Conservation (phyloP, 2,797 vertebrate species). For the Nasua narica region DNA sequence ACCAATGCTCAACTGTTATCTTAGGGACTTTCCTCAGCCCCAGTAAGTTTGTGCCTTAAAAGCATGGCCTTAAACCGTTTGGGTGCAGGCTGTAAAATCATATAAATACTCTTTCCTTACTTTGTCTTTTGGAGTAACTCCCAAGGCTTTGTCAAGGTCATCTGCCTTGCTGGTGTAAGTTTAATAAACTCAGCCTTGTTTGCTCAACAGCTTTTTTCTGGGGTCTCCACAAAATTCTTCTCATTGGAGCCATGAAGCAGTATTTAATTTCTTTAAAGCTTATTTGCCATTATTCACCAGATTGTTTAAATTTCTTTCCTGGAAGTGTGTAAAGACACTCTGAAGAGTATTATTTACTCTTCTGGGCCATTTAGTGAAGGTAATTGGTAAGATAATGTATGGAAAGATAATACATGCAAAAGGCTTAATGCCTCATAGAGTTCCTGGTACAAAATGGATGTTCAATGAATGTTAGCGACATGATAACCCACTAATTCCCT, state of each 20-base stretch:
- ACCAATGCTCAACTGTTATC: not conserved
- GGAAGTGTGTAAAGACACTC: constrained; percentile 2
- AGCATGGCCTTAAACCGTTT: not conserved
- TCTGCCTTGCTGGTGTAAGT: not conserved
- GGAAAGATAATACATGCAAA: constrained; percentile 38
- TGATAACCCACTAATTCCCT: not conserved
- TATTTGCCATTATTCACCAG: constrained; percentile 10
- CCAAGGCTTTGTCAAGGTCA: not conserved
- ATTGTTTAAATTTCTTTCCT: constrained; percentile 40
- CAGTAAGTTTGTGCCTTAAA: not conserved
- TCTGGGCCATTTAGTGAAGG: constrained; percentile 11
- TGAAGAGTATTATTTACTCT: constrained; percentile 35
- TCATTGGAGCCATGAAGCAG: not conserved
- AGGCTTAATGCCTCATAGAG: not conserved
- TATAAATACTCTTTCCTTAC: not conserved
- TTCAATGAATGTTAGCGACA: not conserved
- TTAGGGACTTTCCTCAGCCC: not conserved
- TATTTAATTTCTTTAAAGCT: not conserved
- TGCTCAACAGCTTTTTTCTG: constrained; percentile 7
- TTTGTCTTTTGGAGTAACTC: not conserved
- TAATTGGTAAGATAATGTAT: constrained; percentile 25
- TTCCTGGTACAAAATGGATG: not conserved
- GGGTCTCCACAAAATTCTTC: not conserved
- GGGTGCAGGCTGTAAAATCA: not conserved
- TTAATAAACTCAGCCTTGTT: constrained; percentile 12